A percentile compares a stretch with the other conserved stretches of the same genome.
Conservation (phyloP, 1,140 invertebrate genomes). For the Drosophila quadrilineata region DNA sequence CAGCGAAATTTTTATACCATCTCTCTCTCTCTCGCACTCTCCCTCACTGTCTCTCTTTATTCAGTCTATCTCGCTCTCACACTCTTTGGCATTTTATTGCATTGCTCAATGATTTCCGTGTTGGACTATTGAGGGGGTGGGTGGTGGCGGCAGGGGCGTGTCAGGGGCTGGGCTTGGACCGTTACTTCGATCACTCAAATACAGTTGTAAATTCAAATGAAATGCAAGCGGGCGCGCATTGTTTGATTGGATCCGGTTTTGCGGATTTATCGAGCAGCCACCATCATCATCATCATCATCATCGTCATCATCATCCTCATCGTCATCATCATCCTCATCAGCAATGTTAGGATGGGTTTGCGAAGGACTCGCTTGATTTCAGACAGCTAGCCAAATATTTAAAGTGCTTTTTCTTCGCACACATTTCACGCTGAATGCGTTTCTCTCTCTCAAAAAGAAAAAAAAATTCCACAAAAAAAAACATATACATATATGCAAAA, state of each 20-base stretch:
- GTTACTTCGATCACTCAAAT: slow-evolving; percentile 65
- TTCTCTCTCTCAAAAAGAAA: slow-evolving; percentile 39
- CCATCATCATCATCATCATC: too few relatives aligned
- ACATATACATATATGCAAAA: too few relatives aligned
- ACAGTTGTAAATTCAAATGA: slow-evolving; percentile 79
- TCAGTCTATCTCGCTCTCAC: not conserved
- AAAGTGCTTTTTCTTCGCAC: slow-evolving; percentile 57
- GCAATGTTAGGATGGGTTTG: not conserved
- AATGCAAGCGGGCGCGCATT: slow-evolving; percentile 70
- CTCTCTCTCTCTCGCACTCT: slow-evolving; percentile 28
- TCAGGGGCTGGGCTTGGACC: not conserved
- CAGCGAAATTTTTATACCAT: slow-evolving; percentile 64
- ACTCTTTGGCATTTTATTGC: slow-evolving; percentile 25
- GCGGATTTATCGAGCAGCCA: too few relatives aligned
- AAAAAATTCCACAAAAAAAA: too few relatives aligned
- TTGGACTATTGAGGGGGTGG: too few relatives aligned
- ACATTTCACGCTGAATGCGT: slow-evolving; percentile 28
- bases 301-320: too few relatives aligned
- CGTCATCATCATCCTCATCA: too few relatives aligned
- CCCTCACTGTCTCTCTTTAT: slow-evolving; percentile 27
- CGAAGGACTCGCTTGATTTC: slow-evolving; percentile 41
- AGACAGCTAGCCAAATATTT: slow-evolving; percentile 71
- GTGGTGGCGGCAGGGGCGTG: slow-evolving; percentile 17
- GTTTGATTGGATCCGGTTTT: slow-evolving; percentile 36
- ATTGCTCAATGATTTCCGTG: slow-evolving; percentile 50